These are phyloP conservation scores for Oryzias dopingdopingensis DNA, from an alignment of 2,797 vertebrate genomes.

Conservation along the genomic window DNA sequence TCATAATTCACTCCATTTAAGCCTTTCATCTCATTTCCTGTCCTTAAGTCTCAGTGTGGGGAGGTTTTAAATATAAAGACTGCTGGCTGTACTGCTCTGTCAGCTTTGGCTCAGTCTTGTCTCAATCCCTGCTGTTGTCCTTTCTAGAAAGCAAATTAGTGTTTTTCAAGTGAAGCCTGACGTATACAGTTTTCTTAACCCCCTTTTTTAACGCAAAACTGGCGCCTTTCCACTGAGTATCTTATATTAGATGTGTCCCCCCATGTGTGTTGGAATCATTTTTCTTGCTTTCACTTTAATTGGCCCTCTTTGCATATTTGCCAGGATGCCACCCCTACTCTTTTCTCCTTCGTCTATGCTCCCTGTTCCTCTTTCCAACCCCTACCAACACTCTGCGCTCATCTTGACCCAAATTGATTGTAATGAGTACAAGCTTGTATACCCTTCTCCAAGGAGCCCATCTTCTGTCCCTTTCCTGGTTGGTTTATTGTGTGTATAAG, in stretches of 20 bases:
- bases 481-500: slow-evolving; percentile 29
- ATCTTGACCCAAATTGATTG: slow-evolving; percentile 78
- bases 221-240: slow-evolving; percentile 12
- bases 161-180: slow-evolving; percentile 2
- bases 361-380: slow-evolving; percentile 6
- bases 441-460: slow-evolving; percentile 45
- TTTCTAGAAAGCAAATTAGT: slow-evolving; percentile 8
- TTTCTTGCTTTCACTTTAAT: slow-evolving; percentile 67
- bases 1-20: neutral
- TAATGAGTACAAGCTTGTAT: slow-evolving; percentile 72
- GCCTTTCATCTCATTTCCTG: neutral
- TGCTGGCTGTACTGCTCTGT: neutral
- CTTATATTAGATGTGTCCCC: slow-evolving; percentile 43
- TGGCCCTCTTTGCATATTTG: slow-evolving; percentile 71
- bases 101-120: neutral
- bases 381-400: slow-evolving; percentile 48
- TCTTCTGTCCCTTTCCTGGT: slow-evolving; percentile 42
- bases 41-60: neutral
- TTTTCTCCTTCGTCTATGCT: slow-evolving; percentile 29
- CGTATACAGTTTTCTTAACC: neutral
- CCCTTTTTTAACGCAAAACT: neutral
- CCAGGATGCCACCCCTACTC: slow-evolving; percentile 53
- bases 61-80: neutral
- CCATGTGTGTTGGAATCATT: slow-evolving; percentile 66
- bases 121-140: neutral